Base-by-base conservation (phyloP, 2,888 invertebrate genomes). In the Caenorhabditis wallacei region DNA sequence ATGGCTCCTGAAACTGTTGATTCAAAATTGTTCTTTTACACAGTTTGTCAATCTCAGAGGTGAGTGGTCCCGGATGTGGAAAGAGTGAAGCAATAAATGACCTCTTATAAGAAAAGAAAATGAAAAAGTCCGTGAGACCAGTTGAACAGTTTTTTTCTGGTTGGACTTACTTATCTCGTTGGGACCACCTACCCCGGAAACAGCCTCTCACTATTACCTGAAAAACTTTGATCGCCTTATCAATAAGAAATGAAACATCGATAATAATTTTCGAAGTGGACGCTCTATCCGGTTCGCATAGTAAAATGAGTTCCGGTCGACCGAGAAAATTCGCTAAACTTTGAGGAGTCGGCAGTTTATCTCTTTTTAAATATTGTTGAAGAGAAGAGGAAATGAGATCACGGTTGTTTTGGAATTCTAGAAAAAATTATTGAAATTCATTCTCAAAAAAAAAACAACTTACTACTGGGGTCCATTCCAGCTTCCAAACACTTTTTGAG, bases 401-500 rank as follows among this genome's bases (percentile, higher is more conserved):
- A 20, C 69, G 54, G 8, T 26, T 20, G 2, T n/a, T 43, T 69
- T 69, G 69, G 20, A 69, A 69, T 20, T 69, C 69, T 69, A 18
- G 37, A 69, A 35, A 8, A 30, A 3, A 51, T n/a, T n/a, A n/a
- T n/a, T 3, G 22, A 54, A 16, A 10, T 2, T 13, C 43, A 40
- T 22, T 11, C n/a, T n/a, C n/a, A n/a, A n/a, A n/a, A n/a, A n/a
- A n/a, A n/a, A 24, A 48, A 48, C 5, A 37, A 59, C 66, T 66
- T 16, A 78, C 78, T 78, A 11, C 30, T 54, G 16, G 59, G 26
- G 24, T 78, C 59, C 78, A 78, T 78, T 22, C 78, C 46, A 2
- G 8, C 18, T 18, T 48, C 46, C 3, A 18, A 4, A 18, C 46
- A 48, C 18, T 48, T 69, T 54, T 69, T 63, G 13, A 78, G 43